Base-by-base conservation (phyloP, 1,140 invertebrate genomes). In the Drosophila hydei region DNA sequence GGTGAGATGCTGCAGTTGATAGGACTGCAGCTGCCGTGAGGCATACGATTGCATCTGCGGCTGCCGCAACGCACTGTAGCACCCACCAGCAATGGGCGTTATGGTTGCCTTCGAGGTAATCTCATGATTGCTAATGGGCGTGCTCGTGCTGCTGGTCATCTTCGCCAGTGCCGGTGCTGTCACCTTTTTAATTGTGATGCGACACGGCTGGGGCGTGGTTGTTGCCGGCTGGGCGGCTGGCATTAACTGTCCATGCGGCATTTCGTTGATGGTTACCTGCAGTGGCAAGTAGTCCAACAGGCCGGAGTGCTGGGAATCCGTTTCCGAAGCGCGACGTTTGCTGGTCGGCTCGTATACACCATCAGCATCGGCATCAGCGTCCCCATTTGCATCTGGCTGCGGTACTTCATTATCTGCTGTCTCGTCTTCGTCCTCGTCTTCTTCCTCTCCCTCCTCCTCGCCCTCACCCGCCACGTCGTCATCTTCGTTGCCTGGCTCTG, bases 171-270 rank as follows among this genome's bases (percentile, higher is more conserved):
- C 18, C 21, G 67, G 68, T 11, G 75, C 72, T 0, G 84, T 6
- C 8, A 88, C 78, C 55, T 88, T 89, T 14, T 88, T 88, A 18
- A 88, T 88, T 21, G 83, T 88, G n/a, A 88, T 88, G 9, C 83
- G 76, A 23, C 83, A 88, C 1, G 83, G 83, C n/a, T 71, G 73
- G 4, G 75, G 62, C 7, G 47, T 48, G 11, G 62, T 14, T 6
- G 51, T 36, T 19, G 30, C 30, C 0, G 65, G 67, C 25, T 63
- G 58, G 42, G 62, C 45, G 33, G 64, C 33, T 11, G 68, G 45
- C 14, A 43, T 43, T n/a, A 50, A 48, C 52, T 55, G 64, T 0
- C 30, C 71, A 1, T 14, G 68, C 9, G 83, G 84, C 72, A 79
- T 19, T 25, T 88, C 83, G 23, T 88, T 88, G 18, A 88, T 88